Base-by-base conservation (phyloP, 2,888 invertebrate genomes). In the Thalpophila matura region DNA sequence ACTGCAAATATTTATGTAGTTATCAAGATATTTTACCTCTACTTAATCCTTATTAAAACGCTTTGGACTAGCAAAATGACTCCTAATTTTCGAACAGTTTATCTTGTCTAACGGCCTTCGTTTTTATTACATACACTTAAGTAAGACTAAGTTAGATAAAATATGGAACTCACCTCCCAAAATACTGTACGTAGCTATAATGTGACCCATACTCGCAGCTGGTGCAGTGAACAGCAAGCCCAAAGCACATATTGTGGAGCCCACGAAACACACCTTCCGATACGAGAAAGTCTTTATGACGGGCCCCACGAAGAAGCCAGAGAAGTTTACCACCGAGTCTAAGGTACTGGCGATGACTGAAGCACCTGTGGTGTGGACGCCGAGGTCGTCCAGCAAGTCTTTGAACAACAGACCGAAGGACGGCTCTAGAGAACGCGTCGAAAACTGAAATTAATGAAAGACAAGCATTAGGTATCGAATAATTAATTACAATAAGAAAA, bases 401-500 rank as follows among this genome's bases (percentile, higher is more conserved):
- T 97, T 97, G 86, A 97, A 97, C n/a, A 97, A 95, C 51, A 97
- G 93, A 43, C 97, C 97, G 83, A 97, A 97, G 1, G 97, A 97
- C 54, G 97, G 97, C 88, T 98, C 98, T 83, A 98, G 95, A 22
- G 97, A 97, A 84, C 97, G 95, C 49, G 97, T 97, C 67, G 97
- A 97, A 86, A 98, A 95, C 97, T 97, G 94, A 29, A 95, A 96
- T 73, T 20, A 22, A 64, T 20, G 59, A 77, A 26, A 3, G 1
- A 12, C 1, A 55, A 37, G 29, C 3, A 33, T 50, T 31, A 65
- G 31, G 24, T 16, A 12, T n/a, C 7, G 31, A 29, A 22, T 26
- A 18, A 16, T 37, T 26, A 10, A 16, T 12, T 1, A 9, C 4
- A 31, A 20, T 26, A 29, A 22, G 43, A 45, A n/a, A n/a, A n/a